Percentiles rank a stretch among this genome's conserved stretches.
These are phyloP conservation scores for Conus betulinus DNA, from an alignment of 1,140 invertebrate species.

Conservation along the genomic window DNA sequence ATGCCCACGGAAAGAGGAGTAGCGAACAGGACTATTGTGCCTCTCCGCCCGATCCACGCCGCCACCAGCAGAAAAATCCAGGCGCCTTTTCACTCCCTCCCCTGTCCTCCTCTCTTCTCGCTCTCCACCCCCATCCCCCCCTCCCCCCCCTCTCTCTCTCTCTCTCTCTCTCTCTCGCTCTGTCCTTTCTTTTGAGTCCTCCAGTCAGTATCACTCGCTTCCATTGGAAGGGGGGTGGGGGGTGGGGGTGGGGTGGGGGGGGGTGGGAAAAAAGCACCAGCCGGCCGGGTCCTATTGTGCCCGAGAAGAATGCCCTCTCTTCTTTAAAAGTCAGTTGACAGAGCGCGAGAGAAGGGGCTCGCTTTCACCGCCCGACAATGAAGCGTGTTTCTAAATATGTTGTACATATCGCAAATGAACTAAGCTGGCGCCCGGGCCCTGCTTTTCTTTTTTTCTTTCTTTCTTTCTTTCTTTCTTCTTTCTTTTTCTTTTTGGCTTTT, in stretches of 20 bases:
- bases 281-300: background rate
- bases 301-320: slow-evolving; percentile 10
- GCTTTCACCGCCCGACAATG: background rate
- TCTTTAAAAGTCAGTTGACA: slow-evolving; percentile 1
- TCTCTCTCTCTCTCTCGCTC: background rate
- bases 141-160: background rate
- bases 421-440: background rate
- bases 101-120: too few species aligned
- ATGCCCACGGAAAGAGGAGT: too few species aligned
- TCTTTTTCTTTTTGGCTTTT: background rate
- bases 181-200: background rate
- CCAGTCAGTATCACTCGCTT: background rate
- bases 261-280: background rate
- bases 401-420: slow-evolving; percentile 33
- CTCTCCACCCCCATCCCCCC: too few species aligned
- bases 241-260: background rate
- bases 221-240: too few species aligned
- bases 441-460: too few species aligned
- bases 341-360: background rate
- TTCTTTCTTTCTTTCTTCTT: background rate
- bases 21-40: too few species aligned
- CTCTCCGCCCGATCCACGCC: too few species aligned
- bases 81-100: too few species aligned
- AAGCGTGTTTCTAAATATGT: slow-evolving; percentile 28
- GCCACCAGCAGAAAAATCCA: too few species aligned